Evolutionary conservation across 2,797 vertebrate species (phyloP).

Genomic region (Simalia tracyae): DNA sequence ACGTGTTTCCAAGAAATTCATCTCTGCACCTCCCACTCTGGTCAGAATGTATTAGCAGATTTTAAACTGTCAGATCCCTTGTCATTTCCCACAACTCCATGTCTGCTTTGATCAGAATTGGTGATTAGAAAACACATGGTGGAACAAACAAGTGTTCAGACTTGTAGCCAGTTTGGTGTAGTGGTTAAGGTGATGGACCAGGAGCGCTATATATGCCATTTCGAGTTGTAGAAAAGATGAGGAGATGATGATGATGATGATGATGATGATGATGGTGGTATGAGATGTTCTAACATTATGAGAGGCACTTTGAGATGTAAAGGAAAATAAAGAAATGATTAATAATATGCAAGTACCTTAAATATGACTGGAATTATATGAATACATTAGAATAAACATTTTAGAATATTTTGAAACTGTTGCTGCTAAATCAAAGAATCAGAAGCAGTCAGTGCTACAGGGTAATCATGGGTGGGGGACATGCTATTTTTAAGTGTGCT

Average conservation of each 20-base stretch:
- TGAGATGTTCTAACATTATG: neutral
- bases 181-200: neutral
- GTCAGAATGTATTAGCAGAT: neutral
- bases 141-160: neutral
- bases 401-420: conserved; percentile 33
- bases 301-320: conserved; percentile 22
- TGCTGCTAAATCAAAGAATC: conserved; percentile 17
- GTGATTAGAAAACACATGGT: neutral
- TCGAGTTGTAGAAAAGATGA: neutral
- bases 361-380: conserved; percentile 12
- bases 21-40: neutral
- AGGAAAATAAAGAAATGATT: conserved; percentile 20
- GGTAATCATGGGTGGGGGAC: neutral
- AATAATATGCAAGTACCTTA: conserved; percentile 3
- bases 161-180: neutral
- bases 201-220: neutral
- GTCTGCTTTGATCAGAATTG: neutral
- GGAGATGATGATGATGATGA: neutral
- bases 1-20: neutral
- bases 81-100: neutral
- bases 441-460: neutral
- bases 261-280: neutral
- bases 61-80: neutral
- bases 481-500: neutral
- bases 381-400: conserved; percentile 16